These are phyloP conservation scores for Pholis gunnellus DNA, from an alignment of 2,113 vertebrate genomes.

Conservation along the genomic window DNA sequence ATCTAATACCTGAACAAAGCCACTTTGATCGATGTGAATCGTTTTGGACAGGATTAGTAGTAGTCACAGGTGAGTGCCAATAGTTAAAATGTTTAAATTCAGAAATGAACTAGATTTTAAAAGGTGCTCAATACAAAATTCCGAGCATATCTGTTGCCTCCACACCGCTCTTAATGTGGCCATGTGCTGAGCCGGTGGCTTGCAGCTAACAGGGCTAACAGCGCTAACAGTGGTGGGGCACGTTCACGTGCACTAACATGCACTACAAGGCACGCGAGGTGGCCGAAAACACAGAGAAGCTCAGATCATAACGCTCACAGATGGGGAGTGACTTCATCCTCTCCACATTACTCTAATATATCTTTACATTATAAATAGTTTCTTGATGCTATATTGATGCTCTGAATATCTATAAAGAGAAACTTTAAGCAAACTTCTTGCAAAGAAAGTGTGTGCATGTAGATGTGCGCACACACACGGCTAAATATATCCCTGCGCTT, in stretches of 20 bases:
- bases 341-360: neutral
- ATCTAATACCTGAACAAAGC: conserved; percentile 24
- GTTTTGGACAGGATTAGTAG: neutral
- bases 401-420: neutral
- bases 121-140: neutral
- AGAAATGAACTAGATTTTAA: neutral
- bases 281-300: neutral
- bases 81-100: neutral
- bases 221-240: no score
- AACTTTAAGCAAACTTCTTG: neutral
- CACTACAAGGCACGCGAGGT: neutral
- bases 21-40: conserved; percentile 33
- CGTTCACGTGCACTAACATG: neutral
- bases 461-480: neutral
- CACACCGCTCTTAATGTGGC: neutral
- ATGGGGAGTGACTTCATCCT: neutral
- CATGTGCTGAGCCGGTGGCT: neutral
- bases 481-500: neutral
- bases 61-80: neutral
- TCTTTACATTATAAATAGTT: neutral
- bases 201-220: neutral
- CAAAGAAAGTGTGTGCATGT: neutral
- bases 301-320: neutral
- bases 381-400: neutral
- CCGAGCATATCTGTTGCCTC: neutral